Base-by-base conservation (phyloP, 37 sponge, comb jelly and placozoan genomes). In the Cladorhizidae sp. region DNA sequence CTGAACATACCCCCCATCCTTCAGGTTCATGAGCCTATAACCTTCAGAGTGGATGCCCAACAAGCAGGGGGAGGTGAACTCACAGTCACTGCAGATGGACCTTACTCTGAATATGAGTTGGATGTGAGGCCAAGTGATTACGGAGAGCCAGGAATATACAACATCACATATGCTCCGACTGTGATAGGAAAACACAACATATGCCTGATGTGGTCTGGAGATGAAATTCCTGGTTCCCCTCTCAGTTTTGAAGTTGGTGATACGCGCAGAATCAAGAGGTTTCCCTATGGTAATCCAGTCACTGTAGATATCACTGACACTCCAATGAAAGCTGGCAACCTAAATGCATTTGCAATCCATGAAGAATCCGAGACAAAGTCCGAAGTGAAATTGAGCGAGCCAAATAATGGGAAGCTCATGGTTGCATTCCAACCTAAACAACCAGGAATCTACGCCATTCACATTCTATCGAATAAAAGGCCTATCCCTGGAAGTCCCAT, bases 1-100 rank as follows among this genome's bases (percentile, higher is more conserved):
- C 76, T 82, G 32, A 78, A 81, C 3, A 57, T 76, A 1, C 77
- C 85, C 0, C 32, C 67, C 14, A 31, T 55, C 37, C 85, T 74
- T 26, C 81, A 72, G 28, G 85, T 81, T 1, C 32, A 80, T 31
- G 82, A 75, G 20, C 78, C 85, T 14, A 76, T 92, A 1, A 3
- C 67, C 59, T 80, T 88, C 70, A 67, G 69, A 49, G 85, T 92
- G 0, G 86, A 92, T 64, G 52, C 79, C 40, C 81, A 74, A 20
- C 59, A 85, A 17, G 95, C 93, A 40, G 95, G 95, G 0, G 83
- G 64, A 49, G 90, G 84, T 0, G 89, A 95, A 33, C 75, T 95
- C 17, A 18, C 52, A 28, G 87, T 92, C 42, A 74, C 69, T 1
- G 43, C 84, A 6, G 87, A 88, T 40, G 81, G 87, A n/a, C 89